A percentile compares a stretch with the other conserved stretches of the same genome.
phyloP scores from a whole-genome alignment of 2,888 invertebrate genomes.

The Drosophila paramelanica region DNA sequence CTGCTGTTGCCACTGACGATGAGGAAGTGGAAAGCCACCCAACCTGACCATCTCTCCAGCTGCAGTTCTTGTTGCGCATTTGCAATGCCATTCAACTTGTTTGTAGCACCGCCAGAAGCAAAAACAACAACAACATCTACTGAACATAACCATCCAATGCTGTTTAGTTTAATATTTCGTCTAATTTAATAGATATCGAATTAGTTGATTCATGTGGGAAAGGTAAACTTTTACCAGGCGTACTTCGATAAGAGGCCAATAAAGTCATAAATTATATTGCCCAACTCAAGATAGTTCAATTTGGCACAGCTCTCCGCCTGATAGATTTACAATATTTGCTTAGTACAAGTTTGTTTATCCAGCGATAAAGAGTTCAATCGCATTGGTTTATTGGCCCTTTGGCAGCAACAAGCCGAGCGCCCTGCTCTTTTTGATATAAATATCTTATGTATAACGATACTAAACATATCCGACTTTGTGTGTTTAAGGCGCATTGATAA shows the following conservation, averaged over 20 bases:
- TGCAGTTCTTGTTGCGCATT: slow-evolving; percentile 65
- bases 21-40: slow-evolving; percentile 7
- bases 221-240: slow-evolving; percentile 61
- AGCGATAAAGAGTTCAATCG: slow-evolving; percentile 78
- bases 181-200: slow-evolving; percentile 33
- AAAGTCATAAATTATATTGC: slow-evolving; percentile 53
- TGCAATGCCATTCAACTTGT: slow-evolving; percentile 72
- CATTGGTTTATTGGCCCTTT: slow-evolving; percentile 69
- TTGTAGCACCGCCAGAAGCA: slow-evolving; percentile 47
- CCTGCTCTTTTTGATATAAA: slow-evolving; percentile 47
- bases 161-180: slow-evolving; percentile 69
- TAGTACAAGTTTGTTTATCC: slow-evolving; percentile 35
- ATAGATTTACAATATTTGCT: slow-evolving; percentile 63
- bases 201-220: slow-evolving; percentile 59
- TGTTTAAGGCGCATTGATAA: slow-evolving; percentile 50
- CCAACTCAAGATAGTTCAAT: slow-evolving; percentile 37
- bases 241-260: slow-evolving; percentile 58
- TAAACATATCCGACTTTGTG: slow-evolving; percentile 38
- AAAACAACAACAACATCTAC: slow-evolving; percentile 23
- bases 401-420: slow-evolving; percentile 4
- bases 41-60: slow-evolving; percentile 21
- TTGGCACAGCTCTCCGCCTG: slow-evolving; percentile 59
- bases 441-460: slow-evolving; percentile 52
- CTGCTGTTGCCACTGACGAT: slow-evolving; percentile 10
- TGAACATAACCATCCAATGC: slow-evolving; percentile 46